Conservation (phyloP, 2,797 vertebrate genomes). For the Acestrorhynchus altus region DNA sequence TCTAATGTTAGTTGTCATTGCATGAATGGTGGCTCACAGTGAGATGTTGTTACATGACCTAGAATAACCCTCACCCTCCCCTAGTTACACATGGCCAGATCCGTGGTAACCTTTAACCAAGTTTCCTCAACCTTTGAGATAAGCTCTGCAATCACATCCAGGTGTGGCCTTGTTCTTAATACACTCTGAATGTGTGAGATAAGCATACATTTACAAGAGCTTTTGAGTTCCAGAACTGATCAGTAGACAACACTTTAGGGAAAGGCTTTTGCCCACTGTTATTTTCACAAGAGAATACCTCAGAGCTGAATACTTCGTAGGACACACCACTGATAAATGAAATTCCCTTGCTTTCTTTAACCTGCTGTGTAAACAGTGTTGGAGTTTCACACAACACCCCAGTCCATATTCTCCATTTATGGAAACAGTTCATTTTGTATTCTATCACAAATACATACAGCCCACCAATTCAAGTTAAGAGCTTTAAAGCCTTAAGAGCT, state of each 20-base stretch:
- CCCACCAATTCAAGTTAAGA: too few species aligned
- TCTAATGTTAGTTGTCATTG: neutral
- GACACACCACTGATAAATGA: too few species aligned
- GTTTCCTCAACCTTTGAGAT: conserved; percentile 53
- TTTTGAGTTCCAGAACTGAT: neutral
- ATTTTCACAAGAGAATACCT: neutral
- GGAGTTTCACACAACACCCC: neutral
- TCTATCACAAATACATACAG: too few species aligned
- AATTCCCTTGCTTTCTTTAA: neutral
- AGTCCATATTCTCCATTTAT: too few species aligned
- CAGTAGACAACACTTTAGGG: neutral
- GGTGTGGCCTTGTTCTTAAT: conserved; percentile 62
- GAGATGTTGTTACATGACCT: neutral
- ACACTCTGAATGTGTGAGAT: neutral
- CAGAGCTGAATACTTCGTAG: neutral
- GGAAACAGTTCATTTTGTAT: too few species aligned
- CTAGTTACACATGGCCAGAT: conserved; percentile 7
- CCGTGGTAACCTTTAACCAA: conserved; percentile 73
- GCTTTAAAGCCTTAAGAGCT: too few species aligned
- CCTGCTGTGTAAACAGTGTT: neutral
- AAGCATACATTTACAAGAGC: neutral
- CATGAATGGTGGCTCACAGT: neutral
- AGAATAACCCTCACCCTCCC: neutral
- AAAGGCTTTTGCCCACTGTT: neutral
- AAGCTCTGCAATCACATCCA: conserved; percentile 50